Evolutionary conservation across 2,888 invertebrate species (phyloP), one percentile per base, ranked within the genome.

Genomic region (Cosmia pyralina): DNA sequence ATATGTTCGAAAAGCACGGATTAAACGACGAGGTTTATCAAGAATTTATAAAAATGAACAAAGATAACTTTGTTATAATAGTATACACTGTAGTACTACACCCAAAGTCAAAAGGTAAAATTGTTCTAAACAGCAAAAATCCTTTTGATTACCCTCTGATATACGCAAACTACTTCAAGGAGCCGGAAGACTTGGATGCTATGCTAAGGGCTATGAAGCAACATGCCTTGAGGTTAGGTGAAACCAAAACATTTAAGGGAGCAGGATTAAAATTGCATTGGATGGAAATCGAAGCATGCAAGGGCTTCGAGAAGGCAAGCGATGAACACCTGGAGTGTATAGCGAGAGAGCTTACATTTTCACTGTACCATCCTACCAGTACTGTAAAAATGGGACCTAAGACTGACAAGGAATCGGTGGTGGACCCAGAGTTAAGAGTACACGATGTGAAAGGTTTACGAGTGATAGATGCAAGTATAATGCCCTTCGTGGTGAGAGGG

Each of bases 321-420:
- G 92, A 93, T 63, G 88, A 91, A 5, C 89, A 88, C 79, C 76
- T 93, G 19, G 89, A 92, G 71, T 94, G 94, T 68, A 81, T 89
- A 53, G 77, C 90, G 3, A 77, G 94, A 90, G 75, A 92, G 75
- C 62, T 93, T 50, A 93, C 94, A 4, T 90, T 93, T 76, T 92
- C 94, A 0, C 96, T 98, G 57, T 98, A 98, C 86, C 98, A 98
- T 92, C 98, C 98, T 0, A 96, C 97, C 3, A 97, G 98, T 65
- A 97, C 97, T 1, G 95, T 95, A 0, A 97, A 96, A 90, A 97
- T 97, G 97, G 97, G 97, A 6, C 95, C 96, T 0, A 85, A 87
- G 4, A 85, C 74, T 13, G 96, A 96, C 83, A 83, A 90, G 0
- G 88, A 85, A 15, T 92, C 97, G 0, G 97, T 97, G 0, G 97